These are phyloP conservation scores for Pituophis catenifer DNA, from an alignment of 2,113 vertebrate species.

Conservation along the genomic window DNA sequence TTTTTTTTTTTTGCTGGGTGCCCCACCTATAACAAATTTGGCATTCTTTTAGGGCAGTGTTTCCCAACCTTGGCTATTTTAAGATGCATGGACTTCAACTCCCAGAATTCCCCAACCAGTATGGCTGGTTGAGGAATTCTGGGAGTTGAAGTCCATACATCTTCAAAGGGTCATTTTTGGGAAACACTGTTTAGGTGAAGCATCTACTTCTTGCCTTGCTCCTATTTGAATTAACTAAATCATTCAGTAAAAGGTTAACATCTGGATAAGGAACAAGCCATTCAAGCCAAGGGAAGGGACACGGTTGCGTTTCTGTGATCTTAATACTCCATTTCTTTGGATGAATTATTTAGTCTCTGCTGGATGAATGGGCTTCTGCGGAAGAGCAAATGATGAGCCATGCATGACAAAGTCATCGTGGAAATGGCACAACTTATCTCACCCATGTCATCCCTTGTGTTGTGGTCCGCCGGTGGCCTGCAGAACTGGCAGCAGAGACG, in stretches of 20 bases:
- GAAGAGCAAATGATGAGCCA: background rate
- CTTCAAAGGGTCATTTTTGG: too few species aligned
- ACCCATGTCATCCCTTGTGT: background rate
- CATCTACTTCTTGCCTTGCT: background rate
- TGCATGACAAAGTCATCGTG: background rate
- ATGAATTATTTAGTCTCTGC: background rate
- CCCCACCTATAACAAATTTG: background rate
- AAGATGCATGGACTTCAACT: too few species aligned
- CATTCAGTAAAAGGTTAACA: background rate
- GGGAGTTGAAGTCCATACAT: too few species aligned
- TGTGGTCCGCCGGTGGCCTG: too few species aligned
- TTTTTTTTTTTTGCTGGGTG: too few species aligned
- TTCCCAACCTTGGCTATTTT: background rate
- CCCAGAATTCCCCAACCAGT: too few species aligned
- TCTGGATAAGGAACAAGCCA: background rate
- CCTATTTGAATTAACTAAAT: background rate
- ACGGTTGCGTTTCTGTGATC: background rate
- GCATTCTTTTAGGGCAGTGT: background rate
- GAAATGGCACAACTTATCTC: background rate
- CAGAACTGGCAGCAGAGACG: too few species aligned
- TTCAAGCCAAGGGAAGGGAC: background rate
- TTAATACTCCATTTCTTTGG: background rate
- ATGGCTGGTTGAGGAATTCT: too few species aligned
- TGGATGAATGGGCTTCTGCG: background rate
- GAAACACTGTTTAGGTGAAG: background rate